These are phyloP conservation scores for Drosophila ogumai DNA, from an alignment of 1,140 invertebrate genomes.

Conservation along the genomic window DNA sequence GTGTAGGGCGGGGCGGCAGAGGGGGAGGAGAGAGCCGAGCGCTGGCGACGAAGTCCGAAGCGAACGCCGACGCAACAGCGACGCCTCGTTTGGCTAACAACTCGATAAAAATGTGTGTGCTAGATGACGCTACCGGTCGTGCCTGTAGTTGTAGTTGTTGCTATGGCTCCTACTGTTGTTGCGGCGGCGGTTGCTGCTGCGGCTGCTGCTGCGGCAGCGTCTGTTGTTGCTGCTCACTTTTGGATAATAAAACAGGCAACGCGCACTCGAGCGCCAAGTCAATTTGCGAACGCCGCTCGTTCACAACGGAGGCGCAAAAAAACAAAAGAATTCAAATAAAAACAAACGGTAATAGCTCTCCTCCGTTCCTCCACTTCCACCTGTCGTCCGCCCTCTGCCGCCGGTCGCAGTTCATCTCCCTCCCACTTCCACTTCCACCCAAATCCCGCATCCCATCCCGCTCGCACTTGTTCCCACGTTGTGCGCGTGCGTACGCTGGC, in stretches of 20 bases:
- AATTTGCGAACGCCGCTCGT: conserved; percentile 79
- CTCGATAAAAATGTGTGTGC: conserved; percentile 78
- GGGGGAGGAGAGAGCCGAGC: conserved; percentile 5
- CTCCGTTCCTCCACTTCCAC: neutral
- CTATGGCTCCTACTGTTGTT: conserved; percentile 21
- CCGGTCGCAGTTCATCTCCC: conserved; percentile 13
- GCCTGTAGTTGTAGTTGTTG: conserved; percentile 32
- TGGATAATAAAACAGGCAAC: conserved; percentile 83
- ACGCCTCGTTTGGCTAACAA: conserved; percentile 63
- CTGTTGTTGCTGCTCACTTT: conserved; percentile 67
- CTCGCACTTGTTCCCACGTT: conserved; percentile 38
- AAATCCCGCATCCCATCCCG: conserved; percentile 1
- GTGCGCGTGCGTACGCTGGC: conserved; percentile 47
- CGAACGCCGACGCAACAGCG: conserved; percentile 45
- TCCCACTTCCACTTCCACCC: neutral
- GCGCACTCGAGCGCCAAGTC: conserved; percentile 82
- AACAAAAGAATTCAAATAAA: conserved; percentile 45
- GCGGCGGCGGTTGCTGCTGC: conserved; percentile 25
- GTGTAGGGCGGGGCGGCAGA: neutral
- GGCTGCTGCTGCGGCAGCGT: conserved; percentile 38
- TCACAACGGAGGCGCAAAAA: conserved; percentile 69
- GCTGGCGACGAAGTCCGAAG: conserved; percentile 24
- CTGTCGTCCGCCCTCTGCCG: conserved; percentile 2
- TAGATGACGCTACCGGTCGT: conserved; percentile 75
- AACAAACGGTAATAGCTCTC: conserved; percentile 52